Conservation (phyloP, 2,888 invertebrate genomes). For the Acanthosepion lycidas region DNA sequence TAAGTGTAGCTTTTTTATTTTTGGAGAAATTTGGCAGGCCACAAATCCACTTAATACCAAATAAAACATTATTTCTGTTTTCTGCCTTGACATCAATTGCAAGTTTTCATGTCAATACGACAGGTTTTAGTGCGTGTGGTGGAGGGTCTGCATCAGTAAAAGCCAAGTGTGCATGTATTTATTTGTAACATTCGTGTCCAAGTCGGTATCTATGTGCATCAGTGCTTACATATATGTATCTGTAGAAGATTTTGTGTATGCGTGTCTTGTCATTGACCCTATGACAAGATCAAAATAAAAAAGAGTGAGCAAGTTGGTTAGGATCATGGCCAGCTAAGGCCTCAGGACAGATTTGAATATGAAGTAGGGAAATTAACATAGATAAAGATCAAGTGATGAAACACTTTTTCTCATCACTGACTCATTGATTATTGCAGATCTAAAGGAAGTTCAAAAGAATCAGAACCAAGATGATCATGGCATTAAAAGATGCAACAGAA, state of each 20-base stretch:
- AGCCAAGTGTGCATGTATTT: not conserved
- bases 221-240: not conserved
- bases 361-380: conserved; percentile 16
- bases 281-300: not conserved
- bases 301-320: not conserved
- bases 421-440: not conserved
- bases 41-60: not conserved
- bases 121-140: not conserved
- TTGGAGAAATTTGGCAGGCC: not conserved
- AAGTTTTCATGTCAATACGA: not conserved
- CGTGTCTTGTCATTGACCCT: not conserved
- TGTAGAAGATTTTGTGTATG: not conserved
- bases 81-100: not conserved
- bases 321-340: not conserved
- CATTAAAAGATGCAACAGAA: not conserved
- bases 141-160: not conserved
- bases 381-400: not conserved
- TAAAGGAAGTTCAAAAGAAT: not conserved
- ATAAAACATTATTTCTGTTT: not conserved
- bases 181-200: not conserved
- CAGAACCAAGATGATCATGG: not conserved
- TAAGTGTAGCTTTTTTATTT: not conserved
- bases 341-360: not conserved
- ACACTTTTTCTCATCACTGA: not conserved
- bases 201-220: not conserved